phyloP scores from a whole-genome alignment of 2,113 vertebrate species.

The Pogonocichla stellata region DNA sequence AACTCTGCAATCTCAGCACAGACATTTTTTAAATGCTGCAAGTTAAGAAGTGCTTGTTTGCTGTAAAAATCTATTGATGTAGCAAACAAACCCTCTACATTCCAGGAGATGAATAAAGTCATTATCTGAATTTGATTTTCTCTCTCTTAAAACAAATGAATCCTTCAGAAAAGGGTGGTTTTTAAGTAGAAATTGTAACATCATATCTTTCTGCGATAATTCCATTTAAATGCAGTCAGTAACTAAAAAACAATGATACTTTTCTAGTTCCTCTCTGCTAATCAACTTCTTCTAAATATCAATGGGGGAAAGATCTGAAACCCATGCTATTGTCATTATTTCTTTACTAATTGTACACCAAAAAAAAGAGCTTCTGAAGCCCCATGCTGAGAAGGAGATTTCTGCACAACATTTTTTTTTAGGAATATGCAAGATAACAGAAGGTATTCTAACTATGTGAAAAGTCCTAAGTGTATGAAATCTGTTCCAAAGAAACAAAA shows the following conservation, averaged over 20 bases:
- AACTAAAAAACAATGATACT: not conserved
- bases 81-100: not conserved
- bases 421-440: not conserved
- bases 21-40: conserved; percentile 9
- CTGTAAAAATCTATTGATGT: not conserved
- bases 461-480: not conserved
- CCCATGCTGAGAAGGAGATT: not conserved
- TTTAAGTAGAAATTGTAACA: not conserved
- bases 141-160: not conserved
- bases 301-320: not conserved
- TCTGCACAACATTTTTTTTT: not conserved
- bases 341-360: not conserved
- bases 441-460: not conserved
- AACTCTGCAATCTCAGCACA: not conserved
- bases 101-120: not conserved
- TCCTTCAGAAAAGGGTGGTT: not conserved
- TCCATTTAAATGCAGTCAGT: not conserved
- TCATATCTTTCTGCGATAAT: not conserved
- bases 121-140: not conserved
- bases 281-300: not conserved
- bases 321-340: not conserved
- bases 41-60: conserved; percentile 6
- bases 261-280: not conserved
- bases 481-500: not conserved
- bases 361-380: not conserved